Percentiles rank a stretch among this genome's conserved stretches.
Conservation (phyloP, 2,888 invertebrate genomes). For the Yponomeuta evonymella region DNA sequence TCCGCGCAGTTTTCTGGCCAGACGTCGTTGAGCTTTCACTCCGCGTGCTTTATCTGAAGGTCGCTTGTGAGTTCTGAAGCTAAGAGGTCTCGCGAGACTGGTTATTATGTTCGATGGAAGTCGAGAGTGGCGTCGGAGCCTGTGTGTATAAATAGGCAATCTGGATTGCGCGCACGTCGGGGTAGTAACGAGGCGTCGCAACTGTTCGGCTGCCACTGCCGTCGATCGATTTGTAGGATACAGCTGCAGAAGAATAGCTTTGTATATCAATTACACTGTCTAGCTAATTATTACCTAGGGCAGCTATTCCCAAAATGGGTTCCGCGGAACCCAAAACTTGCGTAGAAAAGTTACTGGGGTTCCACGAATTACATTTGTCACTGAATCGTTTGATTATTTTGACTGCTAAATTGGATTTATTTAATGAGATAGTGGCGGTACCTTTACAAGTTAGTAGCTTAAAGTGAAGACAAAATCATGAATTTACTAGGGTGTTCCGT, state of each 20-base stretch:
- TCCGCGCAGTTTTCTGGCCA: slow-evolving; percentile 37
- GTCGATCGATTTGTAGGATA: slow-evolving; percentile 41
- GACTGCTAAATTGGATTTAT: too few species aligned
- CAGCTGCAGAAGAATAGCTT: slow-evolving; percentile 23
- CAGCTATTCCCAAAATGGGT: too few species aligned
- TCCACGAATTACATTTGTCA: too few species aligned
- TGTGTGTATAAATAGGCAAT: slow-evolving; percentile 71
- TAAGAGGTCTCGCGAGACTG: slow-evolving; percentile 34
- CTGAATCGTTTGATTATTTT: too few species aligned
- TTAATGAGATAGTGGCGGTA: too few species aligned
- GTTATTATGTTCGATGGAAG: slow-evolving; percentile 39
- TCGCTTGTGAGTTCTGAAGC: slow-evolving; percentile 21
- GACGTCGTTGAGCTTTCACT: slow-evolving; percentile 29
- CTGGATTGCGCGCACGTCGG: slow-evolving; percentile 68
- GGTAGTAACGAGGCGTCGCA: slow-evolving; percentile 64
- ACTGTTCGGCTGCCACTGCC: slow-evolving; percentile 35
- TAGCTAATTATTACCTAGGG: too few species aligned
- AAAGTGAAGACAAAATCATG: too few species aligned
- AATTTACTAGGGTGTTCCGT: too few species aligned
- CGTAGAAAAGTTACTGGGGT: too few species aligned
- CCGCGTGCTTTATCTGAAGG: slow-evolving; percentile 12
- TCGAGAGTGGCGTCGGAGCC: slow-evolving; percentile 45
- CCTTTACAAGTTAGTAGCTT: too few species aligned
- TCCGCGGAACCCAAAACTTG: too few species aligned
- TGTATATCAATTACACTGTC: too few species aligned